phyloP scores from a whole-genome alignment of 2,797 vertebrate genomes.

The Chloroceryle inda region DNA sequence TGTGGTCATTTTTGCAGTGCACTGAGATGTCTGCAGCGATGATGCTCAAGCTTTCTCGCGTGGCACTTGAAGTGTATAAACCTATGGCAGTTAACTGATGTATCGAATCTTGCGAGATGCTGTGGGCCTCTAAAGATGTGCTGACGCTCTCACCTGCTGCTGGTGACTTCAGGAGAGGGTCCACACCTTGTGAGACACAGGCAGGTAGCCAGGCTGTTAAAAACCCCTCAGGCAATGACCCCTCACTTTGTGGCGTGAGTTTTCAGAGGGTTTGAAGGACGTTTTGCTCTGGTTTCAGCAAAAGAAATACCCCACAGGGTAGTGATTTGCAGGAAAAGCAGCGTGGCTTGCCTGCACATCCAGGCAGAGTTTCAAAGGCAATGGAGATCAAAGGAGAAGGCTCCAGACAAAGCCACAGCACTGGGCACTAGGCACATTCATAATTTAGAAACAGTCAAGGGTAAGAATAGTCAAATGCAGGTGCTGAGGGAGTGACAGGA shows the following conservation, averaged over 20 bases:
- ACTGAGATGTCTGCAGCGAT: not conserved
- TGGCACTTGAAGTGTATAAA: not conserved
- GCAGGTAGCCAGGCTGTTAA: not conserved
- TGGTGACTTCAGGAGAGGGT: not conserved
- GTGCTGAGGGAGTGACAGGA: not conserved
- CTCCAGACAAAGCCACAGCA: constrained; percentile 25
- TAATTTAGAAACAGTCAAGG: constrained; percentile 9
- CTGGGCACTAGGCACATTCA: not conserved
- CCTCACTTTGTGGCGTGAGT: not conserved
- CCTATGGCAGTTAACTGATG: not conserved
- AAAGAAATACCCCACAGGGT: not conserved
- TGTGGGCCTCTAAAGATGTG: not conserved
- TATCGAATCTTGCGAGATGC: not conserved
- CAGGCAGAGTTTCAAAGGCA: constrained; percentile 28
- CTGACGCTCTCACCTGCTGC: not conserved
- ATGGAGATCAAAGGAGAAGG: constrained; percentile 30
- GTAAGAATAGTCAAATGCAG: not conserved
- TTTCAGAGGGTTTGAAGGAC: not conserved
- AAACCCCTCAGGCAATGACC: fast-evolving
- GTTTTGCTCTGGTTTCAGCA: not conserved
- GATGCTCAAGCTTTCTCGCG: not conserved
- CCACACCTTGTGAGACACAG: not conserved
- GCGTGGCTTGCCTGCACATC: not conserved
- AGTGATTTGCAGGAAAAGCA: constrained; percentile 1
- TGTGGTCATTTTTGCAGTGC: not conserved